A percentile compares a stretch with the other conserved stretches of the same genome.
These are phyloP conservation scores for Excalfactoria chinensis DNA, from an alignment of 2,113 vertebrate species.

Conservation along the genomic window DNA sequence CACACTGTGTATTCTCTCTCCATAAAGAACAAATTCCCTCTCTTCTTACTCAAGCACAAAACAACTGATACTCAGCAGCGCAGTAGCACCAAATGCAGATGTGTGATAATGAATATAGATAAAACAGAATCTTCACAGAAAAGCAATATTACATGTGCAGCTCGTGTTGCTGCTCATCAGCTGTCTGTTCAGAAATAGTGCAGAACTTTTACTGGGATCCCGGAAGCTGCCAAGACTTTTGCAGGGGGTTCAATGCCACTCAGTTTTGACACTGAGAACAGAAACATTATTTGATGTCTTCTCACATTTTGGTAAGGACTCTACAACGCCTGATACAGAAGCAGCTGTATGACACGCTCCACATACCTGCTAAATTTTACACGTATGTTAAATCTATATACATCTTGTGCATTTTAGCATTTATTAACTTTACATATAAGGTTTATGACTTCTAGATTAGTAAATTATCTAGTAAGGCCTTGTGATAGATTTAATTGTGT, in stretches of 20 bases:
- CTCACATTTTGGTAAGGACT: background rate
- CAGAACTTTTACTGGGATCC: background rate
- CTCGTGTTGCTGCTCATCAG: background rate
- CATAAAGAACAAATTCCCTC: background rate
- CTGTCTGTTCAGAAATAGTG: background rate
- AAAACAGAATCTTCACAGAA: background rate
- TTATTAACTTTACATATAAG: background rate
- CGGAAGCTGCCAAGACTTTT: background rate
- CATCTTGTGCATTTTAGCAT: background rate
- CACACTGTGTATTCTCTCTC: background rate
- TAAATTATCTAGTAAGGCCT: background rate
- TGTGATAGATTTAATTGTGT: background rate
- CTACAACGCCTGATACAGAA: background rate
- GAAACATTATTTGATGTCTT: background rate
- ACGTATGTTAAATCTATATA: background rate
- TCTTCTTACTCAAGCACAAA: background rate
- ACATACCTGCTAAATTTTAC: background rate
- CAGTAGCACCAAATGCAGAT: background rate
- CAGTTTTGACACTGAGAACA: background rate
- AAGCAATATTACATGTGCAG: background rate
- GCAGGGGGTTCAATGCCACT: background rate
- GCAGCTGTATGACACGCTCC: background rate
- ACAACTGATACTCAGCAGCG: background rate
- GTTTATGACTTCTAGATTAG: background rate
- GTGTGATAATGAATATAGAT: fast-evolving